These are phyloP conservation scores for Mormoops blainvillei DNA, from an alignment of 2,113 vertebrate species.

Conservation along the genomic window DNA sequence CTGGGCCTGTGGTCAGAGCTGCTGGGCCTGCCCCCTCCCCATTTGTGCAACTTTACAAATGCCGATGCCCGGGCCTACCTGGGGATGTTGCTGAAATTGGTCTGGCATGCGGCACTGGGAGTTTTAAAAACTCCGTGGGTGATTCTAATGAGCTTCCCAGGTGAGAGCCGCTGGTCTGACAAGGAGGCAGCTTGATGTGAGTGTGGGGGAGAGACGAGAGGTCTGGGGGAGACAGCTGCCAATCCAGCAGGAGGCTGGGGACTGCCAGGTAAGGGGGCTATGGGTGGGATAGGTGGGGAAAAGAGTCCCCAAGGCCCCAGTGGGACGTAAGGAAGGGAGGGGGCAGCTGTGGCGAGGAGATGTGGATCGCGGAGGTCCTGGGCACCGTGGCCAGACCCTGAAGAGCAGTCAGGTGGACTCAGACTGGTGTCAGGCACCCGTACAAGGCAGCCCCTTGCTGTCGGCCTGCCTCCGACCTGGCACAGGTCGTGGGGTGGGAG, in stretches of 20 bases:
- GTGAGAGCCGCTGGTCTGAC: background rate
- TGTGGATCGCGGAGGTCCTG: background rate
- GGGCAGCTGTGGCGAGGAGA: background rate
- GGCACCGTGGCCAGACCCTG: background rate
- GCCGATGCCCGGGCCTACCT: background rate
- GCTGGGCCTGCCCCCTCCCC: background rate
- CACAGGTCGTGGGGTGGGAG: background rate
- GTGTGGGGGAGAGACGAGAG: background rate
- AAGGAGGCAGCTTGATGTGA: background rate
- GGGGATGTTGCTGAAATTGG: background rate
- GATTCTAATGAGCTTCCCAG: background rate
- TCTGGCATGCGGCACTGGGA: too few relatives aligned
- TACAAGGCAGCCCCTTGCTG: background rate
- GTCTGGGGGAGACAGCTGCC: background rate
- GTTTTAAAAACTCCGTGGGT: background rate
- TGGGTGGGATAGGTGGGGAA: background rate
- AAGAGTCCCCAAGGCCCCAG: background rate
- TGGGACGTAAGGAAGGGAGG: background rate
- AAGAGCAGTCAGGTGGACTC: background rate
- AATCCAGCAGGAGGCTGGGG: background rate
- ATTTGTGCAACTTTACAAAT: background rate
- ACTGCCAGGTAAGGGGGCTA: background rate
- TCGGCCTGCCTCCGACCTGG: background rate
- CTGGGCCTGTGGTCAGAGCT: background rate
- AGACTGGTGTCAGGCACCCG: too few relatives aligned